These are phyloP conservation scores for Cotesia typhae DNA, from an alignment of 1,140 invertebrate species.

Conservation along the genomic window DNA sequence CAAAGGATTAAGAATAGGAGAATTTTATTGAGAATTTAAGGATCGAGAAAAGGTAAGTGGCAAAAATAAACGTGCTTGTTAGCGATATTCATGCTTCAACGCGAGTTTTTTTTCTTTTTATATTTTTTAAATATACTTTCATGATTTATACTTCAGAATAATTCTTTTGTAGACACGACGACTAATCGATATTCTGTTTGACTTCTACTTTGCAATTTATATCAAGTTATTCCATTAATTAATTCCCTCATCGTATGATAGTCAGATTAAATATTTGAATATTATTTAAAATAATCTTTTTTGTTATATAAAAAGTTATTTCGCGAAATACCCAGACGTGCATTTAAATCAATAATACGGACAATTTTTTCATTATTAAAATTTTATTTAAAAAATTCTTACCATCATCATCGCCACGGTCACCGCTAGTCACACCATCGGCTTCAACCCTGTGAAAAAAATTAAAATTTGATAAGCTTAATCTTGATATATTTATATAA, in stretches of 20 bases:
- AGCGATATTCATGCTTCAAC: slow-evolving; percentile 58
- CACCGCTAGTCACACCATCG: slow-evolving; percentile 70
- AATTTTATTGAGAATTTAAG: slow-evolving; percentile 2
- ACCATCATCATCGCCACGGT: slow-evolving; percentile 68
- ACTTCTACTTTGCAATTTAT: neutral
- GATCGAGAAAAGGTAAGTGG: slow-evolving; percentile 40
- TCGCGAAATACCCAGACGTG: slow-evolving; percentile 1
- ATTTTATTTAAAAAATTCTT: slow-evolving; percentile 43
- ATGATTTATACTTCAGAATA: slow-evolving; percentile 2
- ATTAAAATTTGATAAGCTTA: neutral
- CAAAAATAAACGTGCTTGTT: slow-evolving; percentile 62
- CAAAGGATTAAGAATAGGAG: slow-evolving; percentile 28
- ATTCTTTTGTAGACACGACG: neutral
- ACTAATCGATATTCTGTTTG: neutral
- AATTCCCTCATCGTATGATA: neutral
- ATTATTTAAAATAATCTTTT: neutral
- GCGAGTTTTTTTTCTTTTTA: slow-evolving; percentile 27
- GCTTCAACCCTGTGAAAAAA: slow-evolving; percentile 66
- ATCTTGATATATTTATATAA: slow-evolving; percentile 6
- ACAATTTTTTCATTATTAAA: slow-evolving; percentile 19
- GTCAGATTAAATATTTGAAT: neutral
- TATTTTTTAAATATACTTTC: neutral
- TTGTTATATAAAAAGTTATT: neutral
- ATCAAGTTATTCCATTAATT: neutral
- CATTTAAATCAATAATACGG: slow-evolving; percentile 1